Percentiles rank a stretch among this genome's conserved stretches.
Conservation (phyloP, 64 coral and sea anemone species). For the Dendronephthya gigantea region DNA sequence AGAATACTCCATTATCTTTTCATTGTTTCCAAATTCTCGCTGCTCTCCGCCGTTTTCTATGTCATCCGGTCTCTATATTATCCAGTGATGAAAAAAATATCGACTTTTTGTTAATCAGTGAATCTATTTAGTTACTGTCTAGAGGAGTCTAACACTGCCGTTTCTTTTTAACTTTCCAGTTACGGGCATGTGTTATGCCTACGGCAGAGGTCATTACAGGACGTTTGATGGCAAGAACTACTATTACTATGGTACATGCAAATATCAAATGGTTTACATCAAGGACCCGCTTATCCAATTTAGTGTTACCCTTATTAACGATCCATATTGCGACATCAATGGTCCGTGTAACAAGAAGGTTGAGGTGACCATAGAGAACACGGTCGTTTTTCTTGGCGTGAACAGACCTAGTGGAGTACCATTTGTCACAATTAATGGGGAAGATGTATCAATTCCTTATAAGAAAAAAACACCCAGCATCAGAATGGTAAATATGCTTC, state of each 20-base stretch:
- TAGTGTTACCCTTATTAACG: conserved; percentile 44
- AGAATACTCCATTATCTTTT: too few species aligned
- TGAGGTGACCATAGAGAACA: conserved; percentile 24
- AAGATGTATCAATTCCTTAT: neutral
- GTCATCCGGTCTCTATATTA: too few species aligned
- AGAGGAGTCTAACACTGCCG: neutral
- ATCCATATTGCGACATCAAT: conserved; percentile 53
- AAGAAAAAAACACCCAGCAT: neutral
- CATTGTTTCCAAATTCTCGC: too few species aligned
- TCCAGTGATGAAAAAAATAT: too few species aligned
- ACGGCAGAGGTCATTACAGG: conserved; percentile 61
- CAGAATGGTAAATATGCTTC: neutral
- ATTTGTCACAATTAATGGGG: conserved; percentile 44
- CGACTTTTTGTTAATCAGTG: too few species aligned
- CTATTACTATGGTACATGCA: conserved; percentile 53
- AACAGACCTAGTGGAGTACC: conserved; percentile 23
- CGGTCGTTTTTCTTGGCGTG: conserved; percentile 32
- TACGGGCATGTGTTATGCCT: conserved; percentile 60
- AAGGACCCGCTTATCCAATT: conserved; percentile 36
- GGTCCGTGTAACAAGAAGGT: conserved; percentile 51
- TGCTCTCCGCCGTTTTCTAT: too few species aligned
- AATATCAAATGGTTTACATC: conserved; percentile 51
- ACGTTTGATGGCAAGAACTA: conserved; percentile 86
- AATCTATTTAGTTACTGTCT: too few species aligned
- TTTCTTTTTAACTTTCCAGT: conserved; percentile 16